Conservation (phyloP, 2,888 invertebrate genomes). For the Epiblema foenella region DNA sequence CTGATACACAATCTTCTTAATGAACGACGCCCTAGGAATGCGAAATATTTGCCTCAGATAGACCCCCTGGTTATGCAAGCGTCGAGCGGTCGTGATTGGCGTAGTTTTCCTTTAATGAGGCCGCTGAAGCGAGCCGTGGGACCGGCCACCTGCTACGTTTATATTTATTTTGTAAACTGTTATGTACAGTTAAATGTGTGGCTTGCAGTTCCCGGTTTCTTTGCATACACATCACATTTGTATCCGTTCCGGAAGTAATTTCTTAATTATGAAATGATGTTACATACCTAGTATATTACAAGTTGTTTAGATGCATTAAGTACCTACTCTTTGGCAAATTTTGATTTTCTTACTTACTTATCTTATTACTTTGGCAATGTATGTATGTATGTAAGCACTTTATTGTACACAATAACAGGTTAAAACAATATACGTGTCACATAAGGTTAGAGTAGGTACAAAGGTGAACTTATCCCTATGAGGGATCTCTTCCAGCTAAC, state of each 20-base stretch:
- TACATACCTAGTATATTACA: too few species aligned
- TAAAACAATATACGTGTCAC: too few species aligned
- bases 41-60: conserved; percentile 5
- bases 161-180: conserved; percentile 27
- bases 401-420: too few species aligned
- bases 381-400: too few species aligned
- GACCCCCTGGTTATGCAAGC: conserved; percentile 16
- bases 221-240: background rate
- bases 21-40: background rate
- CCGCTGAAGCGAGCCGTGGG: conserved; percentile 18
- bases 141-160: conserved; percentile 20
- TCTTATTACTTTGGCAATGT: background rate
- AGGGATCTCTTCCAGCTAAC: too few species aligned
- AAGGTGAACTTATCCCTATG: too few species aligned
- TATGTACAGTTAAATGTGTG: conserved; percentile 1
- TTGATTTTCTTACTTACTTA: background rate
- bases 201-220: background rate
- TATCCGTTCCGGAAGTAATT: background rate
- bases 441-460: too few species aligned
- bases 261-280: too few species aligned
- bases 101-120: conserved; percentile 28
- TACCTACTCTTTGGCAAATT: background rate
- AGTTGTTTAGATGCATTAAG: too few species aligned
- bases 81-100: conserved; percentile 12
- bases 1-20: too few species aligned